Base-by-base conservation (phyloP, 2,797 vertebrate species). In the Pagetopsis macropterus region DNA sequence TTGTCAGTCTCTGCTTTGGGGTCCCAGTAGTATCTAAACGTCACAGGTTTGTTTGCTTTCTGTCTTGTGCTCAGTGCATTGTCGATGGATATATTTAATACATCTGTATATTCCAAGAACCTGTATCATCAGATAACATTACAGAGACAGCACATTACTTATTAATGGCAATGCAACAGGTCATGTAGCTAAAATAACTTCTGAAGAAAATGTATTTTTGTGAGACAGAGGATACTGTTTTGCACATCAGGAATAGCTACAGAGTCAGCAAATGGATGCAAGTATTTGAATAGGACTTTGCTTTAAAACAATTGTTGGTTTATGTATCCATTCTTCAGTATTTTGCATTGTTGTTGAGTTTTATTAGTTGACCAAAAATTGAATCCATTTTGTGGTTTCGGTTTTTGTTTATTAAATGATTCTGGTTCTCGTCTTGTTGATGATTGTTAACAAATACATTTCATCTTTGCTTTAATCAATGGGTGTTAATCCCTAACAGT, bases 401-500 rank as follows among this genome's bases (percentile, higher is more conserved):
- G 58, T 23, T 43, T 2, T 33, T 1, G 4, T n/a, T 23, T 41
- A 33, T 52, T 17, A 62, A 46, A 41, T 21, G 13, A 50, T 15
- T 62, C 31, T 56, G 3, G 7, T 48, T 33, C 31, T 16, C 9
- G 0, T 21, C 21, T 59, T 3, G 0, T 37, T 37, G 14, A 3
- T 0, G 3, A 37, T 37, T 37, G 33, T 45, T 11, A 44, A 44
- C 3, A n/a, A 19, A 43, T 61, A 15, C 17, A 5, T 33, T 37
- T 43, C 16, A 23, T 23, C 23, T 23, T 23, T 40, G 27, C 23
- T 54, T 65, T 66, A 41, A 50, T 55, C 43, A 61, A 43, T 33
- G 44, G 33, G 41, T 75, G 57, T 61, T 73, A 51, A 59, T 43
- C 27, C 43, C 43, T 55, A 59, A 68, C 71, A 63, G 62, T 33